A percentile compares a stretch with the other conserved stretches of the same genome.
Conservation (phyloP, 2,888 invertebrate species). For the Eupithecia exiguata region DNA sequence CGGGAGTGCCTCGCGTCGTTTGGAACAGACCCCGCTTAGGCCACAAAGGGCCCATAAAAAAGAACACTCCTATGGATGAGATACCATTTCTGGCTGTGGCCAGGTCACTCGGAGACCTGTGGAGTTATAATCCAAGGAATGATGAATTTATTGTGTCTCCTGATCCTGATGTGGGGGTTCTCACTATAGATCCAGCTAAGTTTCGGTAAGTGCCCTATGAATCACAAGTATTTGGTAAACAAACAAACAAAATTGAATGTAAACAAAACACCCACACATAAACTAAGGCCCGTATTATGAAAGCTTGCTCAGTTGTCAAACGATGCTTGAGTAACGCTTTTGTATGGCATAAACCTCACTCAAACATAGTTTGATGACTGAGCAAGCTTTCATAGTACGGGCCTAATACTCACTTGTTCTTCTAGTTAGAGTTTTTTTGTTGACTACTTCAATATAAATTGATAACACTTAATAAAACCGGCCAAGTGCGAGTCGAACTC, state of each 20-base stretch:
- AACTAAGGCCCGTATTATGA: too few species aligned
- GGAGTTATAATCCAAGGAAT: conserved; percentile 97
- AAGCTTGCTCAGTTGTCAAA: too few species aligned
- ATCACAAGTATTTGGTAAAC: background rate
- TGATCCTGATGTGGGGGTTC: conserved; percentile 96
- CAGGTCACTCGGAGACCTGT: conserved; percentile 96
- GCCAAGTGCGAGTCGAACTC: too few species aligned
- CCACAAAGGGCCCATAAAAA: conserved; percentile 91
- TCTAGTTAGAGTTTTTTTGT: too few species aligned
- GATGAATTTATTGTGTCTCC: conserved; percentile 99
- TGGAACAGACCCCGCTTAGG: conserved; percentile 97
- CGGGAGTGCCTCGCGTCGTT: conserved; percentile 97
- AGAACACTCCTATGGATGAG: conserved; percentile 95
- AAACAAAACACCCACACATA: background rate
- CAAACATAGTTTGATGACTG: too few species aligned
- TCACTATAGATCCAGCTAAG: conserved; percentile 90
- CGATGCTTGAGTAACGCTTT: too few species aligned
- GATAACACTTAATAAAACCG: too few species aligned
- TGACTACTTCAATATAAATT: too few species aligned
- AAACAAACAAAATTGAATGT: background rate
- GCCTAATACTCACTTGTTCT: too few species aligned
- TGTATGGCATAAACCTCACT: too few species aligned
- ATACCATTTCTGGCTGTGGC: conserved; percentile 98
- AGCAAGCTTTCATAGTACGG: too few species aligned
- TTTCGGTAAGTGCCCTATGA: conserved; percentile 75